These are phyloP conservation scores for Nesoenas mayeri DNA, from an alignment of 2,113 vertebrate species.

Conservation along the genomic window DNA sequence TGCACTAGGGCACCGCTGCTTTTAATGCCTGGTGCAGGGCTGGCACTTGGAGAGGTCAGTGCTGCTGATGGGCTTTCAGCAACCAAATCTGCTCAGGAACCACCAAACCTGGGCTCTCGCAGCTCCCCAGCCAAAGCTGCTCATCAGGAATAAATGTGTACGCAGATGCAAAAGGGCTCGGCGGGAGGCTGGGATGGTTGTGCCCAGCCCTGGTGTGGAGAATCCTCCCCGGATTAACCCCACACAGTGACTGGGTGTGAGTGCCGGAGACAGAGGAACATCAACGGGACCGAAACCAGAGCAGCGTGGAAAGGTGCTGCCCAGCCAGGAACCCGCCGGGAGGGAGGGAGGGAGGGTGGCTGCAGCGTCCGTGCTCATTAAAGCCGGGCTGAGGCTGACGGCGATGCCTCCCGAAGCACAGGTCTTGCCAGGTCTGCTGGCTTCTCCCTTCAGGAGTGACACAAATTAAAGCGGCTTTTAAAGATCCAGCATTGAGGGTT, in stretches of 20 bases:
- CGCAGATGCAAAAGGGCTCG: neutral
- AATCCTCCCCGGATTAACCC: neutral
- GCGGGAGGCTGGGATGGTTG: neutral
- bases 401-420: neutral
- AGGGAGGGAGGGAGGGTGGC: neutral
- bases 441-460: neutral
- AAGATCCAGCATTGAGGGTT: fast-evolving
- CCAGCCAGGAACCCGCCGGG: neutral
- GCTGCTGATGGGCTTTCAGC: neutral
- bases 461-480: neutral
- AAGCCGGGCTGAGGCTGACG: neutral
- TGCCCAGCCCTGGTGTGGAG: neutral
- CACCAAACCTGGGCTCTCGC: neutral
- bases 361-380: neutral
- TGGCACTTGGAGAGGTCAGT: neutral
- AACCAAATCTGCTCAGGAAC: neutral
- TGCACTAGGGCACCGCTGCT: fast-evolving
- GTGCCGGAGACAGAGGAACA: neutral
- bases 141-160: neutral
- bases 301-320: neutral
- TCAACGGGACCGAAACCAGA: neutral
- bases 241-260: neutral
- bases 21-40: fast-evolving
- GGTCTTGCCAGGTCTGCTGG: slow-evolving; percentile 15
- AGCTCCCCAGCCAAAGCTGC: neutral